phyloP scores from a whole-genome alignment of 2,797 vertebrate genomes.

The Pelobates cultripes region DNA sequence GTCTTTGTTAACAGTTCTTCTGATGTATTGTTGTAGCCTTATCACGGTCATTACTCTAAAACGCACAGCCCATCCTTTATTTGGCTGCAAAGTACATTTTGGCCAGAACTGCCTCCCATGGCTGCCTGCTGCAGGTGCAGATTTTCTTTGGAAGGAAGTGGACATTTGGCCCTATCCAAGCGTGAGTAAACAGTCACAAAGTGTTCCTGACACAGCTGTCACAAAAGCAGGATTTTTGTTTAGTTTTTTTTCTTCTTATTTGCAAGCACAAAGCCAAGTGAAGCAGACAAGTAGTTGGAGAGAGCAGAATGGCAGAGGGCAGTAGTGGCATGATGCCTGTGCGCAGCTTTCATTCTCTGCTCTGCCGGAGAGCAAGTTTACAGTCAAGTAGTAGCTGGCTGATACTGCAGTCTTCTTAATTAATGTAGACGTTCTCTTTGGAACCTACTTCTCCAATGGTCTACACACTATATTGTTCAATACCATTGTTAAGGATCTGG shows the following conservation, averaged over 20 bases:
- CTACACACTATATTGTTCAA: not conserved
- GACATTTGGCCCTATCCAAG: constrained; percentile 44
- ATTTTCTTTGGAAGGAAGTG: constrained; percentile 31
- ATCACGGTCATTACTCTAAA: not conserved
- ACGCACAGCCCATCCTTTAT: not conserved
- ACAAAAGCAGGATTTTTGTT: not conserved
- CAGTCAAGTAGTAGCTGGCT: not conserved
- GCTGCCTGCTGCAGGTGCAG: constrained; percentile 20
- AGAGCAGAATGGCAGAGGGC: constrained; percentile 8
- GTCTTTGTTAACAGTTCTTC: not conserved
- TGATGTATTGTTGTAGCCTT: not conserved
- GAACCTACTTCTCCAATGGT: not conserved
- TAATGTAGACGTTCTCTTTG: not conserved
- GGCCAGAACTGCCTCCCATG: not conserved
- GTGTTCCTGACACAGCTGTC: constrained; percentile 27
- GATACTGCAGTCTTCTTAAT: not conserved
- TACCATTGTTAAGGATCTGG: not conserved
- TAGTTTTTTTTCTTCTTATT: not conserved
- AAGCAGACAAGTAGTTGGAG: constrained; percentile 5
- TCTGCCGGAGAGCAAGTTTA: not conserved
- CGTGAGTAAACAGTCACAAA: constrained; percentile 36
- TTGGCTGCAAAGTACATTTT: not conserved
- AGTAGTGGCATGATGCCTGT: not conserved
- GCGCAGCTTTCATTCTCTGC: not conserved
- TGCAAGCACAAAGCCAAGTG: constrained; percentile 14